These are phyloP conservation scores for Planiliza haematocheilus DNA, from an alignment of 2,113 vertebrate genomes.

Conservation along the genomic window DNA sequence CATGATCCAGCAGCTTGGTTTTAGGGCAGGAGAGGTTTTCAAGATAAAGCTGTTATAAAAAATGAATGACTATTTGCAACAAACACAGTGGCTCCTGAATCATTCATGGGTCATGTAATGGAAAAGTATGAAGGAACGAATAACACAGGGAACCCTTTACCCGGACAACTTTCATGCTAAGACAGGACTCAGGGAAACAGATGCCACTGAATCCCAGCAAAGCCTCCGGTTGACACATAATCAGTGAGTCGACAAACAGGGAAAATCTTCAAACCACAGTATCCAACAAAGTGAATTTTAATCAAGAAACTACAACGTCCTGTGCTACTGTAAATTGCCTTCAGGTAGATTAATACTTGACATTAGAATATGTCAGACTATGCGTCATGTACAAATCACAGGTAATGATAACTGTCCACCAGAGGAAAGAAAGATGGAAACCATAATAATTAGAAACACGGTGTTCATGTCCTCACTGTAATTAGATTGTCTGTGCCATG, in stretches of 20 bases:
- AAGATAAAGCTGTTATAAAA: constrained; percentile 77
- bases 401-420: too few species aligned
- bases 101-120: constrained; percentile 79
- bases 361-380: too few species aligned
- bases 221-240: neutral
- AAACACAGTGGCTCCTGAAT: constrained; percentile 79
- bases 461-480: neutral
- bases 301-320: neutral
- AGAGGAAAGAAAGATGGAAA: neutral
- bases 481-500: neutral
- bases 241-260: neutral
- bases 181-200: too few species aligned
- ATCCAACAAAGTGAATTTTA: neutral
- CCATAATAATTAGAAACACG: neutral
- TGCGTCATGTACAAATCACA: too few species aligned
- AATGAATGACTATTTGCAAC: constrained; percentile 80
- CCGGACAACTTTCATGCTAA: constrained; percentile 22
- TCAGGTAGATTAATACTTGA: neutral
- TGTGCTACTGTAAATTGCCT: neutral
- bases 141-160: constrained; percentile 53
- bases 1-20: constrained; percentile 43
- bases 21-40: constrained; percentile 52
- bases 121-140: constrained; percentile 66
- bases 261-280: constrained; percentile 1
- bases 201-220: too few species aligned